Percentiles rank a stretch among this genome's conserved stretches.
phyloP scores from a whole-genome alignment of 2,797 vertebrate genomes.

The Pyrocephalus nanus region DNA sequence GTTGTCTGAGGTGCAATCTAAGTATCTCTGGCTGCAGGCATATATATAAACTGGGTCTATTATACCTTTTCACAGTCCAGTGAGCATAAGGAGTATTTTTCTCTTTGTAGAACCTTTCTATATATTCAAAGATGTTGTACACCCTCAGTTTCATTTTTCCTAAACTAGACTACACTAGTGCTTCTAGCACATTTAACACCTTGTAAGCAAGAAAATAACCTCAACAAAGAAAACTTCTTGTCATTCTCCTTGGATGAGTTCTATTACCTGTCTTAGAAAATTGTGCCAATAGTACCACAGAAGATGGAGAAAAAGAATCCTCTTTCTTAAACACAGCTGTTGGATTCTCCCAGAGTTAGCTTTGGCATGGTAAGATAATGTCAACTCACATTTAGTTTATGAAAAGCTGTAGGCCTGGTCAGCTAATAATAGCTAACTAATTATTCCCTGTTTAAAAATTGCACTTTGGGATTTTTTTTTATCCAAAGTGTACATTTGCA shows the following conservation, averaged over 20 bases:
- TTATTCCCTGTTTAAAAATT: background rate
- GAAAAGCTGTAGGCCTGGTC: background rate
- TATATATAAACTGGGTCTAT: background rate
- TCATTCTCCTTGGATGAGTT: background rate
- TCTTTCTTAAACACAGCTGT: background rate
- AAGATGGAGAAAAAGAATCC: background rate
- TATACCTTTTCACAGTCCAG: background rate
- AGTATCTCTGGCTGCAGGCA: background rate
- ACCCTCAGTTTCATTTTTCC: background rate
- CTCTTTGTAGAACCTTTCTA: background rate
- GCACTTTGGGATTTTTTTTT: background rate
- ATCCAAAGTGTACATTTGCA: background rate
- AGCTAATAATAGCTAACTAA: background rate
- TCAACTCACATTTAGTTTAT: background rate
- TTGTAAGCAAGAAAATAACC: background rate
- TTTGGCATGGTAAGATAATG: background rate
- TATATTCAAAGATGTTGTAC: background rate
- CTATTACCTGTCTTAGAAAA: background rate
- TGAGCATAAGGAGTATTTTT: background rate
- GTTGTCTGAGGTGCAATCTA: background rate
- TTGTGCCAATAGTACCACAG: background rate
- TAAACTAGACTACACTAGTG: background rate
- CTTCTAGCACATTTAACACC: background rate
- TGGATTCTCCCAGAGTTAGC: background rate
- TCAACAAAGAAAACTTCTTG: background rate